phyloP scores from a whole-genome alignment of 1,140 invertebrate genomes.

The Stegodyphus dumicola region DNA sequence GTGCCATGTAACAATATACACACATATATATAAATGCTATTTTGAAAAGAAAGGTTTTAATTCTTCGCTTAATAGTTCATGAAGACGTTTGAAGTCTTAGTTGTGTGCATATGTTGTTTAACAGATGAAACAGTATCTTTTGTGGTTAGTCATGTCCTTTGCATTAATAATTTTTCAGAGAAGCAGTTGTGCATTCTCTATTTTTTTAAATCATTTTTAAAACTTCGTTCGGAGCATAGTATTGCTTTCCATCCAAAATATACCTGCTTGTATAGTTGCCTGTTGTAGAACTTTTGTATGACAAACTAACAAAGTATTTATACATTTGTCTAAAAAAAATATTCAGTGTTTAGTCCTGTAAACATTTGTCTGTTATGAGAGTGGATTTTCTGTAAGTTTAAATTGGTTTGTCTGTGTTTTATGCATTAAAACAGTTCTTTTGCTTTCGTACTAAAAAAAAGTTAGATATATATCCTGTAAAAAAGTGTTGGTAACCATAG shows the following conservation, averaged over 20 bases:
- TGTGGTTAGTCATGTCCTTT: too few relatives aligned
- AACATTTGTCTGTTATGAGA: not conserved
- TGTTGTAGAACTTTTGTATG: conserved; percentile 8
- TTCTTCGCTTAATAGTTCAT: too few relatives aligned
- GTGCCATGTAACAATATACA: too few relatives aligned
- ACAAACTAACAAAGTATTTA: not conserved
- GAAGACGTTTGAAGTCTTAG: too few relatives aligned
- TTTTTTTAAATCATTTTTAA: too few relatives aligned
- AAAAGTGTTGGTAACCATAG: not conserved
- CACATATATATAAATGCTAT: too few relatives aligned
- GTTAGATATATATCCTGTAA: not conserved
- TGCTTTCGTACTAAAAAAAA: not conserved
- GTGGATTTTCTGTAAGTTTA: not conserved
- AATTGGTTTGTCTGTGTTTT: not conserved
- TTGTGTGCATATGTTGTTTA: too few relatives aligned
- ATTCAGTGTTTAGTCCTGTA: conserved; percentile 26
- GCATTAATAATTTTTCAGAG: too few relatives aligned
- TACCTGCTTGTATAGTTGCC: conserved; percentile 6
- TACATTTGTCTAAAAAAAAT: not conserved
- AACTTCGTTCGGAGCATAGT: too few relatives aligned
- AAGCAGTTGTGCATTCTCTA: too few relatives aligned
- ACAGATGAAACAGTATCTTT: too few relatives aligned
- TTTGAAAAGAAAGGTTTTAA: too few relatives aligned
- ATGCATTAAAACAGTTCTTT: not conserved
- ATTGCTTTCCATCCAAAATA: conserved; percentile 12